Base-by-base conservation (phyloP, 2,888 invertebrate species). In the Eilema sororculum region DNA sequence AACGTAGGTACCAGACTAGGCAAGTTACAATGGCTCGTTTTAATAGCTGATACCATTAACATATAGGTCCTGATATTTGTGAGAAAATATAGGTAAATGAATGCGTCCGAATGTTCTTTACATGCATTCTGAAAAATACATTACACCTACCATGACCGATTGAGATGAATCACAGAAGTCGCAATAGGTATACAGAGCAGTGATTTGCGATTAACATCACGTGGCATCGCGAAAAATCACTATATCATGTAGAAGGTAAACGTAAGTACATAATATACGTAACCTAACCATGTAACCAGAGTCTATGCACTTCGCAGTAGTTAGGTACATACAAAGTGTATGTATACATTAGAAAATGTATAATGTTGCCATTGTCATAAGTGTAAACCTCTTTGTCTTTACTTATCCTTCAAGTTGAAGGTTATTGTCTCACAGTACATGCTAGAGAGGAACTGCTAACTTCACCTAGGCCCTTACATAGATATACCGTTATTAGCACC, bases 291-390 rank as follows among this genome's bases (percentile, higher is more conserved):
- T 67, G 67, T 62, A 67, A 67, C 28, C 30, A 20, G 68, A 64
- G 41, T 28, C 41, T 67, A 67, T 37, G 24, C 64, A 25, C 58
- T 68, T 30, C 30, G 59, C 57, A 58, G 66, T 67, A 25, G 57
- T 60, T n/a, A 65, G 28, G 52, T 37, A 37, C 37, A 56, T 64
- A 71, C 66, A 71, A 77, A 62, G 64, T 64, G 56, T 69, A 72
- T 64, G 56, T 69, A 72, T 68, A 67, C 69, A 68, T 72, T 46
- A 72, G 72, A 76, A 81, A 69, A 71, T 72, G 69, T 82, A 74
- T 78, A 73, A 83, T 83, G 72, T 73, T 75, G 65, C 76, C 74
- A 81, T 81, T 81, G 81, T 81, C 74, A 58, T 57, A 72, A 77
- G 71, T 75, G 73, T 67, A 66, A 71, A 70, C 73, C 74, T 63